phyloP scores from a whole-genome alignment of 2,888 invertebrate genomes.

The Minunthozetes semirufus region DNA sequence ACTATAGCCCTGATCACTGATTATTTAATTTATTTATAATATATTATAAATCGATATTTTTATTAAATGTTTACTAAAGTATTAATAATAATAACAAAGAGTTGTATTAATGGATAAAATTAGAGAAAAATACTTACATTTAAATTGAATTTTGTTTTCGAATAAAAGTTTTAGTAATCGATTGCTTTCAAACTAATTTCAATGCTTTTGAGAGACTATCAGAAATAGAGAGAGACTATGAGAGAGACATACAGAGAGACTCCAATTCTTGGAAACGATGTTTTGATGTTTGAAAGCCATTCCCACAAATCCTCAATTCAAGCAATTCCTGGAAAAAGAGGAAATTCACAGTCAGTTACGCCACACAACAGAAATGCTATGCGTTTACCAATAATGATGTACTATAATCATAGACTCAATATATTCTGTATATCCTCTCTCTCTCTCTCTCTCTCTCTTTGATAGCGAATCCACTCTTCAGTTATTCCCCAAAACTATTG shows the following conservation, averaged over 20 bases:
- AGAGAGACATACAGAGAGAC: background rate
- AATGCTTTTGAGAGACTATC: no score
- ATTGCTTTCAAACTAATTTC: background rate
- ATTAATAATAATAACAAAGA: background rate
- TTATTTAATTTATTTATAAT: no score
- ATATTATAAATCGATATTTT: background rate
- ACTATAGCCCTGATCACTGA: no score
- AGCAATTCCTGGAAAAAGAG: constrained; percentile 1
- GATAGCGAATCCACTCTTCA: no score
- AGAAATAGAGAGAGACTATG: no score
- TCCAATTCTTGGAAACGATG: background rate
- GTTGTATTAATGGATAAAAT: background rate
- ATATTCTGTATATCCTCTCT: no score
- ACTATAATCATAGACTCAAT: no score
- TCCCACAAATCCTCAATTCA: background rate
- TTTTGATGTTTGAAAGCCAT: constrained; percentile 6
- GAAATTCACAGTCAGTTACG: constrained; percentile 16
- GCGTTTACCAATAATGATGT: background rate
- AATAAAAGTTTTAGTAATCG: no score
- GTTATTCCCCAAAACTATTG: no score
- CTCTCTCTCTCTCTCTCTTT: no score
- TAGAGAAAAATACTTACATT: background rate
- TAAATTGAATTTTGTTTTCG: no score
- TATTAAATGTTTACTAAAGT: background rate
- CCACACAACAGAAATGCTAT: background rate